These are phyloP conservation scores for Coturnix japonica DNA, from an alignment of 2,113 vertebrate species.

Conservation along the genomic window DNA sequence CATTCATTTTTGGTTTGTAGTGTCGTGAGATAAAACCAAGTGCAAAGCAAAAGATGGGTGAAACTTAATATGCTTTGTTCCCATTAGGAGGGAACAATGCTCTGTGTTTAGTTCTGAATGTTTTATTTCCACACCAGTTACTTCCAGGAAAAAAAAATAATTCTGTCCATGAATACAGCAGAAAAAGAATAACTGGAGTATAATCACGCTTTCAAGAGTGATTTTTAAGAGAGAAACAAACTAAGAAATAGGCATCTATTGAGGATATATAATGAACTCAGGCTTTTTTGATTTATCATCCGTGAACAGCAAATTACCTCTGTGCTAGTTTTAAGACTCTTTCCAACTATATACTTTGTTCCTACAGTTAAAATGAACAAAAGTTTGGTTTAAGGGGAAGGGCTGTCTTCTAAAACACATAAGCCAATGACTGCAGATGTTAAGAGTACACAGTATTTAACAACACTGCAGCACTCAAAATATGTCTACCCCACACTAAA, in stretches of 20 bases:
- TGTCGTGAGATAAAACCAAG: not conserved
- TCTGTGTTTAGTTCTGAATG: not conserved
- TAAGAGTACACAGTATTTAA: not conserved
- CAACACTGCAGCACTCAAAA: not conserved
- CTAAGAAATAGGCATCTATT: not conserved
- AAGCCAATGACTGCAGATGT: not conserved
- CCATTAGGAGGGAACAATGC: not conserved
- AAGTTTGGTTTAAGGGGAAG: not conserved
- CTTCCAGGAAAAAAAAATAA: not conserved
- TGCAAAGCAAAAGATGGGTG: not conserved
- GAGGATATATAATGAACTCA: not conserved
- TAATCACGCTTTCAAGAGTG: fast-evolving
- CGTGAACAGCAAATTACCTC: not conserved
- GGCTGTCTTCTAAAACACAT: not conserved
- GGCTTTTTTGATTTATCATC: not conserved
- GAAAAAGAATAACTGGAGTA: not conserved
- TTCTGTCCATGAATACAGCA: not conserved
- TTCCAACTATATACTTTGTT: not conserved
- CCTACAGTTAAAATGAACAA: not conserved
- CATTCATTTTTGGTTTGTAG: not conserved
- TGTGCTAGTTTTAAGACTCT: not conserved
- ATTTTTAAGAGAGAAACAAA: not conserved
- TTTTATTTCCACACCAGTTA: not conserved
- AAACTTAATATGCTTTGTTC: not conserved
- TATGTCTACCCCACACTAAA: not conserved